Evolutionary conservation across 2,113 vertebrate species (phyloP), one percentile per base, ranked within the genome.

Genomic region (Phaethornis superciliosus): DNA sequence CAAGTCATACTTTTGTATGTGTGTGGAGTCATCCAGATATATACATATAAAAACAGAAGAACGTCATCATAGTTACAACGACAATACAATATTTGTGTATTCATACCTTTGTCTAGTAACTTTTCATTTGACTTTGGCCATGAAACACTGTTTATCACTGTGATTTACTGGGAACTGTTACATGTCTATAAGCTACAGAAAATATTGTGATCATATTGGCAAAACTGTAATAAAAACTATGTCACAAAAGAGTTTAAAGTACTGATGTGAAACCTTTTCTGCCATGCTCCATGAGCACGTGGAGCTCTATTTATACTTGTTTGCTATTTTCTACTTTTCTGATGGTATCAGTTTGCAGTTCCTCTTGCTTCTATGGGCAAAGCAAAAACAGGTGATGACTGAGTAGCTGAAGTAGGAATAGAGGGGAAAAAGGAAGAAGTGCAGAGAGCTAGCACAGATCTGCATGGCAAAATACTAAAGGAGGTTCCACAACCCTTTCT

Each of bases 271-370:
- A 72, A 86, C 26, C 23, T 2, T 78, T 9, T 83, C 35, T 89
- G n/a, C 32, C 33, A 3, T 37, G 17, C 15, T 70, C 6, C 18
- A 0, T 72, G 18, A 44, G 33, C 52, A 26, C 42, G 0, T 68
- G 49, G 54, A 89, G 40, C 18, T 59, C 10, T 80, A 10, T 72
- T 89, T 91, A 42, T 70, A 51, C 59, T 52, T 90, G 15, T 22
- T 70, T 81, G 35, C 71, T 32, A 28, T 9, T 84, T 44, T 72
- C 23, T 67, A 5, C 56, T 86, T 4, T 62, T 35, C 35, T 63
- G 3, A 63, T 82, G 9, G 55, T 59, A 1, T 32, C 32, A 51
- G 22, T 12, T 51, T 65, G 35, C 55, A 52, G 68, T 80, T 64
- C 40, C 17, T 81, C 22, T 33, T 47, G 46, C 22, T 65, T 17